A percentile compares a stretch with the other conserved stretches of the same genome.
Conservation (phyloP, 2,113 vertebrate species). For the Monopterus albus region DNA sequence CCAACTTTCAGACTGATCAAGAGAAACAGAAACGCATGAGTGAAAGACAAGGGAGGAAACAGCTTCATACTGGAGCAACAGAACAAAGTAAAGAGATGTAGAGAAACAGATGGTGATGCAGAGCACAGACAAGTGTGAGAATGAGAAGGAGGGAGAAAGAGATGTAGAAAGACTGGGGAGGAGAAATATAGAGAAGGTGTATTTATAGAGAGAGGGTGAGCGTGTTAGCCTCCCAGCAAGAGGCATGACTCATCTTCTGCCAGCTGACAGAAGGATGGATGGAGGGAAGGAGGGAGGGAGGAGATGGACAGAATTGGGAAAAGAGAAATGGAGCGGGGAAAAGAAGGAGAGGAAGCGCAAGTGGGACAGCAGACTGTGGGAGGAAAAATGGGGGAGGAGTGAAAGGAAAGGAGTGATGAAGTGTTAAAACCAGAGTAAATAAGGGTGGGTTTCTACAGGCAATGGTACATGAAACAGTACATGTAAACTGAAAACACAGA, state of each 20-base stretch:
- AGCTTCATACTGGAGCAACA: slow-evolving; percentile 27
- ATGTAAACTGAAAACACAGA: slow-evolving; percentile 44
- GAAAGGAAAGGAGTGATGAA: slow-evolving; percentile 25
- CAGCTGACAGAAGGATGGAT: slow-evolving; percentile 80
- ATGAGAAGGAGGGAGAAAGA: slow-evolving; percentile 58
- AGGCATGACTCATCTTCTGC: slow-evolving; percentile 82
- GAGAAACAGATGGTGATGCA: slow-evolving; percentile 65
- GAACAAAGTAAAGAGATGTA: slow-evolving; percentile 65
- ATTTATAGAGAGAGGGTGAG: slow-evolving; percentile 69
- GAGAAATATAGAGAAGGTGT: slow-evolving; percentile 70
- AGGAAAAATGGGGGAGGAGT: background rate
- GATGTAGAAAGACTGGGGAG: slow-evolving; percentile 45
- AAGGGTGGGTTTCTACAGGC: slow-evolving; percentile 45
- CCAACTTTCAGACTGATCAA: slow-evolving; percentile 54
- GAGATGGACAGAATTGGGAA: slow-evolving; percentile 52
- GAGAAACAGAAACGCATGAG: slow-evolving; percentile 24
- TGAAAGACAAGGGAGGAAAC: slow-evolving; percentile 18
- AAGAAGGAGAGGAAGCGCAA: slow-evolving; percentile 9
- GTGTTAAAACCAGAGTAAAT: slow-evolving; percentile 26
- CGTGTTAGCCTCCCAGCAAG: slow-evolving; percentile 77
- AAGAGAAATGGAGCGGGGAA: slow-evolving; percentile 12
- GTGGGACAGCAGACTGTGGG: slow-evolving; percentile 1
- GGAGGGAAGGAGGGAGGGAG: slow-evolving; percentile 55
- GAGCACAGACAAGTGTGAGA: slow-evolving; percentile 37
- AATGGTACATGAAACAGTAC: slow-evolving; percentile 39